A percentile compares a stretch with the other conserved stretches of the same genome.
These are phyloP conservation scores for Pristionchus pacificus DNA, from an alignment of 1,140 invertebrate genomes.

Conservation along the genomic window DNA sequence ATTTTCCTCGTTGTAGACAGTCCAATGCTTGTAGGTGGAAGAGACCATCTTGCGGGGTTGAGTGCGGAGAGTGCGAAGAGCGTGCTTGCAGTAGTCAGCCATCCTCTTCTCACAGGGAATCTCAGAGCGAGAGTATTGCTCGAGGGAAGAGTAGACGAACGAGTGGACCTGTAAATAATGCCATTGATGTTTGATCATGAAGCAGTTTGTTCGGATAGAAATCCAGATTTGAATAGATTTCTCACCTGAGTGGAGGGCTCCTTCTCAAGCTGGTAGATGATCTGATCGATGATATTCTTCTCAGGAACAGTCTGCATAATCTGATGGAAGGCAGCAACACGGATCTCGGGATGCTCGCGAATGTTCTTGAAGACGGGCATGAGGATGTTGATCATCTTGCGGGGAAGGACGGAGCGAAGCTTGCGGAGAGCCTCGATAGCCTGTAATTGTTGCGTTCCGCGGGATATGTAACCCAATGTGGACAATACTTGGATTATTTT, in stretches of 20 bases:
- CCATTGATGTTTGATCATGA: too few relatives aligned
- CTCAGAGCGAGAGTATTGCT: conserved; percentile 37
- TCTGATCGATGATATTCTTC: conserved; percentile 43
- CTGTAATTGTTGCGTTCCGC: conserved; percentile 48
- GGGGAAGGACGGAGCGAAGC: conserved; percentile 41
- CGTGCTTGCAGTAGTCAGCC: conserved; percentile 24
- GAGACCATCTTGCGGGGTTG: conserved; percentile 35
- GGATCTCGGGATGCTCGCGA: conserved; percentile 43
- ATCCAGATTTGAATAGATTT: too few relatives aligned
- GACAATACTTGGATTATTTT: too few relatives aligned
- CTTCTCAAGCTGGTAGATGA: conserved; percentile 33
- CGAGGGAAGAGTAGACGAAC: conserved; percentile 40
- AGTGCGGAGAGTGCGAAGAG: conserved; percentile 12
- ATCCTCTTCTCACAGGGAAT: conserved; percentile 36
- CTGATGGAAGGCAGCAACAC: conserved; percentile 44
- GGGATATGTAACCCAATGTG: conserved; percentile 35
- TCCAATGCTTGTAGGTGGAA: conserved; percentile 35
- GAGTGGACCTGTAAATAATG: too few relatives aligned
- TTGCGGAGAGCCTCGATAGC: conserved; percentile 53
- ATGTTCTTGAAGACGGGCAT: conserved; percentile 49
- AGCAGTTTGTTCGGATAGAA: conserved; percentile 7
- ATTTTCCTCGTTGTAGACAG: conserved; percentile 14
- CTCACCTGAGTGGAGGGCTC: conserved; percentile 44
- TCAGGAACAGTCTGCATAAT: conserved; percentile 43
- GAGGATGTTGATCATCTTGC: conserved; percentile 42